Evolutionary conservation across 1,140 invertebrate genomes (phyloP).

Genomic region (Dryas iulia): DNA sequence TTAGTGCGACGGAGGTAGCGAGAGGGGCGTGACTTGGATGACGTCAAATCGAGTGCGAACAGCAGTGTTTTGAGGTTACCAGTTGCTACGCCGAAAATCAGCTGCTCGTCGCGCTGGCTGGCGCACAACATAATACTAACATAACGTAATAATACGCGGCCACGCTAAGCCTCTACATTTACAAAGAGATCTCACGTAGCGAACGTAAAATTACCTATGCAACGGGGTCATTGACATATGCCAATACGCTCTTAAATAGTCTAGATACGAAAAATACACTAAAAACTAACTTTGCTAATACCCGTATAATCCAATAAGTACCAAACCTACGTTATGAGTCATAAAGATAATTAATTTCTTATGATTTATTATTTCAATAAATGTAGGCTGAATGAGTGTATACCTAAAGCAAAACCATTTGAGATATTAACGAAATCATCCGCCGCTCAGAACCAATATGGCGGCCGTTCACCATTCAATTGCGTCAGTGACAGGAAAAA

Average conservation of each 20-base stretch:
- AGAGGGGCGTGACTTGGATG: slow-evolving; percentile 24
- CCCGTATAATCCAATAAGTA: background rate
- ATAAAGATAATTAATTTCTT: background rate
- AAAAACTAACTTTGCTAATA: too few species aligned
- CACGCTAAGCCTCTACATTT: background rate
- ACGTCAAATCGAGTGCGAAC: slow-evolving; percentile 54
- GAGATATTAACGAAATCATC: background rate
- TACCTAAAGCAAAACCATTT: background rate
- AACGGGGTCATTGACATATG: slow-evolving; percentile 17
- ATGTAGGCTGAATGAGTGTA: background rate
- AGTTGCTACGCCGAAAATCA: slow-evolving; percentile 68
- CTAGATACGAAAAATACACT: too few species aligned
- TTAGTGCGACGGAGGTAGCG: background rate
- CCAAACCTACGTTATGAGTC: background rate
- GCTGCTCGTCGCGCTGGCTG: slow-evolving; percentile 48
- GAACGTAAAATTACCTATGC: background rate
- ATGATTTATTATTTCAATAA: background rate
- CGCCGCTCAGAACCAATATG: background rate
- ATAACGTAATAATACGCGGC: background rate
- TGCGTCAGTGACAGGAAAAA: slow-evolving; percentile 3
- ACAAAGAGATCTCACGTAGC: slow-evolving; percentile 1
- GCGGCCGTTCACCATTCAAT: background rate
- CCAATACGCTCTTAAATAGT: background rate
- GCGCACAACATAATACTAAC: background rate
- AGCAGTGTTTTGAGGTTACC: slow-evolving; percentile 58